phyloP scores from a whole-genome alignment of 2,888 invertebrate genomes.

The Tanaodytes sp. region DNA sequence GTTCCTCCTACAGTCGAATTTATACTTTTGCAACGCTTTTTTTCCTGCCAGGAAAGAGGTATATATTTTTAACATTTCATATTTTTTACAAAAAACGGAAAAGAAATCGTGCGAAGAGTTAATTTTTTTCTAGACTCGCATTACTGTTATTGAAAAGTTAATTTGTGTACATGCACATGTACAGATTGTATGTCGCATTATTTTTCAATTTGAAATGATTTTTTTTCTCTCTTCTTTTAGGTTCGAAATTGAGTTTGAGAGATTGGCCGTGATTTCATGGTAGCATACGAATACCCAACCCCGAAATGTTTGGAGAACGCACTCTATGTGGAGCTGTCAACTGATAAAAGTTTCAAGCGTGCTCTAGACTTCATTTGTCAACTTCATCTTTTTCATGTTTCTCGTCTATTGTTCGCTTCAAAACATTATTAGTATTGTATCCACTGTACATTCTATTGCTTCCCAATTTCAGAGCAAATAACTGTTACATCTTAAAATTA shows the following conservation, averaged over 20 bases:
- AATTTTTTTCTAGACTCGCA: conserved; percentile 50
- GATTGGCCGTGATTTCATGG: conserved; percentile 33
- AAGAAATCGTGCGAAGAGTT: conserved; percentile 32
- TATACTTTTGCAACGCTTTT: too few species aligned
- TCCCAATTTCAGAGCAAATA: too few species aligned
- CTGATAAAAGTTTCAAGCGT: conserved; percentile 46
- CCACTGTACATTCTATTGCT: conserved; percentile 4
- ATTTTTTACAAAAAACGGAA: conserved; percentile 26
- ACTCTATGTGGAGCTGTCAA: conserved; percentile 47
- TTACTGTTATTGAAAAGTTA: conserved; percentile 61
- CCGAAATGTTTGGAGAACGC: conserved; percentile 37
- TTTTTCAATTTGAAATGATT: conserved; percentile 39
- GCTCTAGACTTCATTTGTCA: conserved; percentile 35
- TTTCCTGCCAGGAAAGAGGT: too few species aligned
- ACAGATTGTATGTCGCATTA: conserved; percentile 25
- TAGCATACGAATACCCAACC: conserved; percentile 25
- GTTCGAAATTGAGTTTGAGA: too few species aligned
- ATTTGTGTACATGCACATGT: conserved; percentile 37
- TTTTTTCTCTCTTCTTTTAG: conserved; percentile 21
- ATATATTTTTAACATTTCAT: too few species aligned
- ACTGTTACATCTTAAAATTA: too few species aligned
- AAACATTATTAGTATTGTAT: background rate
- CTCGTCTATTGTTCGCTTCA: conserved; percentile 4
- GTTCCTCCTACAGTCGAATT: too few species aligned
- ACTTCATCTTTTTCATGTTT: conserved; percentile 25